phyloP scores from a whole-genome alignment of 2,888 invertebrate species.

The Ischnus inquisitorius region DNA sequence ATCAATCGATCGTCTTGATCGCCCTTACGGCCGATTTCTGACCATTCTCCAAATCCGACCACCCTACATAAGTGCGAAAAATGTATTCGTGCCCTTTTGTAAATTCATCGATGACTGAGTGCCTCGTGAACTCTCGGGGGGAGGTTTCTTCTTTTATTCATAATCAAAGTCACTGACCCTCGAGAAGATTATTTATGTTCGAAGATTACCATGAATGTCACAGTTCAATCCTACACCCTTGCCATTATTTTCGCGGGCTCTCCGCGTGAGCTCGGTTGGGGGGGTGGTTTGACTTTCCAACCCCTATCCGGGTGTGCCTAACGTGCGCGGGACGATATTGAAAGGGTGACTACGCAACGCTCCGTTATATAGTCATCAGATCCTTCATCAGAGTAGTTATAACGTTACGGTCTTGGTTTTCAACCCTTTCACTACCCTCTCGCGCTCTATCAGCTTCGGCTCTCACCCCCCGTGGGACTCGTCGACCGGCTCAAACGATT shows the following conservation, averaged over 20 bases:
- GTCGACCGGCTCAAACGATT: constrained; percentile 77
- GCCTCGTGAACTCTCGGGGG: no score
- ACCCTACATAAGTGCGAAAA: no score
- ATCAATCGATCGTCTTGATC: no score
- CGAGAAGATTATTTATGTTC: constrained; percentile 27
- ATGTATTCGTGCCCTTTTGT: no score
- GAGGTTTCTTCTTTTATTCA: background rate
- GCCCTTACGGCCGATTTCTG: no score
- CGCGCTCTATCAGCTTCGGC: constrained; percentile 41
- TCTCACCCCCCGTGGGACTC: constrained; percentile 30
- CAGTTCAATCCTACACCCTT: constrained; percentile 3
- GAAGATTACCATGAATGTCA: constrained; percentile 26
- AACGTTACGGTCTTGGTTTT: constrained; percentile 66
- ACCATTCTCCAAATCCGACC: no score
- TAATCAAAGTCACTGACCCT: background rate
- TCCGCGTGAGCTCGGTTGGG: background rate
- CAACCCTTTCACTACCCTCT: constrained; percentile 6
- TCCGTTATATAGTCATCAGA: constrained; percentile 81
- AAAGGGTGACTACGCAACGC: constrained; percentile 74
- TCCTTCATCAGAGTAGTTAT: constrained; percentile 79
- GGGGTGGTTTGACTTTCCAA: background rate
- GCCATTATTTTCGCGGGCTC: background rate
- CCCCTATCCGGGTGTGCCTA: constrained; percentile 23
- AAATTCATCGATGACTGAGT: no score
- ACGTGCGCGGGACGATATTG: constrained; percentile 52